Percentiles rank a stretch among this genome's conserved stretches.
Conservation (phyloP, 1,140 invertebrate genomes). For the Philopotamus ludificatus region DNA sequence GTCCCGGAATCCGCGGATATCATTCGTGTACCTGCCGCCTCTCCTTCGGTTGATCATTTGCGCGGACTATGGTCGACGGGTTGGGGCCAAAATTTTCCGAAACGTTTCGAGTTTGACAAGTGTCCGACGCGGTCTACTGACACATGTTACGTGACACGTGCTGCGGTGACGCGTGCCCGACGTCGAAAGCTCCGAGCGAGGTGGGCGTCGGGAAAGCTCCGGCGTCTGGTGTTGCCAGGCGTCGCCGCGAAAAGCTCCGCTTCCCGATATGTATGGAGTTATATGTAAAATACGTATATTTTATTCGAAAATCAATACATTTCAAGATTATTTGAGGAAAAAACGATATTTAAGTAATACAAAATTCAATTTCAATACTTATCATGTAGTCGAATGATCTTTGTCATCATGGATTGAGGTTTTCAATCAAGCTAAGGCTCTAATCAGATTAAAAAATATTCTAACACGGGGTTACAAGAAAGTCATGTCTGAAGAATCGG, state of each 20-base stretch:
- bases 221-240: neutral
- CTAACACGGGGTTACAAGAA: too few relatives aligned
- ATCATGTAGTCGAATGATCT: too few relatives aligned
- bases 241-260: slow-evolving; percentile 11
- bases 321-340: neutral
- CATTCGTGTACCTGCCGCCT: slow-evolving; percentile 54
- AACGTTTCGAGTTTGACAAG: neutral
- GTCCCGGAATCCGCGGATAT: slow-evolving; percentile 54
- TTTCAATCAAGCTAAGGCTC: too few relatives aligned
- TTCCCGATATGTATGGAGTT: neutral
- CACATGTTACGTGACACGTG: slow-evolving; percentile 16
- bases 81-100: slow-evolving; percentile 2
- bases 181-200: neutral
- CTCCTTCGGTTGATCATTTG: slow-evolving; percentile 53
- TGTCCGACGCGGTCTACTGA: neutral
- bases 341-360: neutral
- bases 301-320: neutral
- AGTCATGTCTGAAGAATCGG: too few relatives aligned
- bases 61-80: neutral
- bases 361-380: too few relatives aligned
- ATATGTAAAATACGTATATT: neutral
- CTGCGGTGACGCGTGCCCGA: slow-evolving; percentile 7
- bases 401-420: too few relatives aligned
- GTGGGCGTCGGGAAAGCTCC: neutral
- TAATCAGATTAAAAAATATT: too few relatives aligned